Evolutionary conservation across 1,140 invertebrate genomes (phyloP).

Genomic region (Drosophila kanapiae): DNA sequence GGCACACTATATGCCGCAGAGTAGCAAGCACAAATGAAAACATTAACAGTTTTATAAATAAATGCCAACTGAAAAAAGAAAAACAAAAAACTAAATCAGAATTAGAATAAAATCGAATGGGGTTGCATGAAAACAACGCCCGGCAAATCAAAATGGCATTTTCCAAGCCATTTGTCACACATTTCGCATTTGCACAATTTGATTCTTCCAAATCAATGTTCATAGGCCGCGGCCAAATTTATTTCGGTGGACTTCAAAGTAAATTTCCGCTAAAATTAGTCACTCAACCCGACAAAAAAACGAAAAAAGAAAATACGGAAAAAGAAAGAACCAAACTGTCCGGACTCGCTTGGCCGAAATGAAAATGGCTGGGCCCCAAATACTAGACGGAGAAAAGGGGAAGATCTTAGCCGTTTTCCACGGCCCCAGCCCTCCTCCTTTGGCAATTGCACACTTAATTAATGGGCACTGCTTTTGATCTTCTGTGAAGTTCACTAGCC

Average conservation of each 20-base stretch:
- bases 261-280: conserved; percentile 72
- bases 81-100: conserved; percentile 25
- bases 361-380: conserved; percentile 58
- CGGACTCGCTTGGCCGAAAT: conserved; percentile 35
- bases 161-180: conserved; percentile 56
- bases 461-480: conserved; percentile 80
- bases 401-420: conserved; percentile 31
- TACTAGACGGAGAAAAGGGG: conserved; percentile 38
- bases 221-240: conserved; percentile 28
- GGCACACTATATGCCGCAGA: conserved; percentile 36
- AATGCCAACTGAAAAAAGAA: conserved; percentile 40
- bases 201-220: conserved; percentile 33
- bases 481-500: conserved; percentile 72
- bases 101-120: conserved; percentile 19
- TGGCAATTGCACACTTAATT: conserved; percentile 81
- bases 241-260: conserved; percentile 68
- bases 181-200: conserved; percentile 31
- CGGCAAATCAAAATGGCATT: conserved; percentile 39
- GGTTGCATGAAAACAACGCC: conserved; percentile 6
- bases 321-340: conserved; percentile 26
- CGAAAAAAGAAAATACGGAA: conserved; percentile 16
- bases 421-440: conserved; percentile 5
- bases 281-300: conserved; percentile 57
- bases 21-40: conserved; percentile 41
- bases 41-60: conserved; percentile 50